A percentile compares a stretch with the other conserved stretches of the same genome.
phyloP scores from a whole-genome alignment of 2,113 vertebrate genomes.

The Casuarius casuarius region DNA sequence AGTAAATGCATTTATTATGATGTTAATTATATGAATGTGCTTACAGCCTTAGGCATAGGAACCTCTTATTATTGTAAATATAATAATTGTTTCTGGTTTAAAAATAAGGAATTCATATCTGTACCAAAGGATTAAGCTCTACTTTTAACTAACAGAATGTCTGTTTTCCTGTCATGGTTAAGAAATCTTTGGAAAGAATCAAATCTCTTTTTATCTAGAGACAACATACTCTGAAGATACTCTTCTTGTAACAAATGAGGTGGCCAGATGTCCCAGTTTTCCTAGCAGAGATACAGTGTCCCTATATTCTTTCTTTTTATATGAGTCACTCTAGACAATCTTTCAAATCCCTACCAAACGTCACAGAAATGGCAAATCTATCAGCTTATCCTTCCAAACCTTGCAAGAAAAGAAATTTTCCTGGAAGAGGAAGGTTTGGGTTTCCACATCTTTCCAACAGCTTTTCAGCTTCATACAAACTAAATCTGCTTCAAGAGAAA shows the following conservation, averaged over 20 bases:
- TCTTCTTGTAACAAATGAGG: constrained; percentile 13
- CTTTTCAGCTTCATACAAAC: constrained; percentile 38
- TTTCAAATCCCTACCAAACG: constrained; percentile 15
- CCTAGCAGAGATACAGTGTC: neutral
- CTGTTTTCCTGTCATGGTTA: neutral
- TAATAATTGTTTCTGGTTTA: neutral
- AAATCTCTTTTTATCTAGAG: neutral
- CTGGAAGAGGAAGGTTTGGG: neutral
- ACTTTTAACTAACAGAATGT: neutral
- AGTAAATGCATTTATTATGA: neutral
- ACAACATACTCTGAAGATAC: neutral
- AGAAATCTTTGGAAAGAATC: neutral
- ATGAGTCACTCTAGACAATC: neutral
- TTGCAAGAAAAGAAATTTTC: neutral
- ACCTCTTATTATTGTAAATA: neutral
- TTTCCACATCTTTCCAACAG: constrained; percentile 8
- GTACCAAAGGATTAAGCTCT: neutral
- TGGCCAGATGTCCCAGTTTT: constrained; percentile 38
- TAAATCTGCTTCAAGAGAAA: constrained; percentile 28
- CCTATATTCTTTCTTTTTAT: constrained; percentile 27
- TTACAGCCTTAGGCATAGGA: neutral
- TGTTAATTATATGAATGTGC: neutral
- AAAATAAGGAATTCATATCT: neutral
- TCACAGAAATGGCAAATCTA: neutral
- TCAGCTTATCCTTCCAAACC: neutral